These are phyloP conservation scores for Criorhina ranunculi DNA, from an alignment of 2,888 invertebrate species.

Conservation along the genomic window DNA sequence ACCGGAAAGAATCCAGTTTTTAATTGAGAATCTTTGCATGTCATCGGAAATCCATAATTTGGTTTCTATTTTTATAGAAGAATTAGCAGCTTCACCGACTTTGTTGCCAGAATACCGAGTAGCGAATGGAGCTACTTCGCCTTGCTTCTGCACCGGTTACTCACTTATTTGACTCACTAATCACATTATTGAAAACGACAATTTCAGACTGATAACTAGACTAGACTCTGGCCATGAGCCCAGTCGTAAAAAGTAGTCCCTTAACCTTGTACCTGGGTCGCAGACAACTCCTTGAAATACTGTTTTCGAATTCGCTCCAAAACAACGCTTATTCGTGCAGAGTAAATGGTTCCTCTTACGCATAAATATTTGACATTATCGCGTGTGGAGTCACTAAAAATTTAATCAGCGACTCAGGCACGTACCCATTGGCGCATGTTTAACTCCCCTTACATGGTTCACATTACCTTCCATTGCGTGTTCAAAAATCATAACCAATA, in stretches of 20 bases:
- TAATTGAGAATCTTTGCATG: too few relatives aligned
- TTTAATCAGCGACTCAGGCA: slow-evolving; percentile 59
- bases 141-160: too few relatives aligned
- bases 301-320: slow-evolving; percentile 26
- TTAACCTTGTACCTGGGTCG: background rate
- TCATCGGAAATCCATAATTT: too few relatives aligned
- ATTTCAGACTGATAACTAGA: background rate
- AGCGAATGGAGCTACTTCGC: too few relatives aligned
- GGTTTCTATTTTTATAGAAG: too few relatives aligned
- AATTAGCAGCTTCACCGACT: too few relatives aligned
- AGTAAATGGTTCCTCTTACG: slow-evolving; percentile 42
- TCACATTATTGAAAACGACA: background rate
- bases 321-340: slow-evolving; percentile 16
- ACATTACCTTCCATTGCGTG: slow-evolving; percentile 64
- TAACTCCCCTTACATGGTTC: slow-evolving; percentile 46
- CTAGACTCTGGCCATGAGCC: background rate
- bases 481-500: slow-evolving; percentile 48
- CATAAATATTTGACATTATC: slow-evolving; percentile 55
- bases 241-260: slow-evolving; percentile 19
- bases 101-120: too few relatives aligned
- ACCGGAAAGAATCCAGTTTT: too few relatives aligned
- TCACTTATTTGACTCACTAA: too few relatives aligned
- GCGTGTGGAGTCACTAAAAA: slow-evolving; percentile 48
- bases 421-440: slow-evolving; percentile 61
- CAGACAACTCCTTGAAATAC: slow-evolving; percentile 46